These are phyloP conservation scores for Distichodus sexfasciatus DNA, from an alignment of 2,797 vertebrate species.

Conservation along the genomic window DNA sequence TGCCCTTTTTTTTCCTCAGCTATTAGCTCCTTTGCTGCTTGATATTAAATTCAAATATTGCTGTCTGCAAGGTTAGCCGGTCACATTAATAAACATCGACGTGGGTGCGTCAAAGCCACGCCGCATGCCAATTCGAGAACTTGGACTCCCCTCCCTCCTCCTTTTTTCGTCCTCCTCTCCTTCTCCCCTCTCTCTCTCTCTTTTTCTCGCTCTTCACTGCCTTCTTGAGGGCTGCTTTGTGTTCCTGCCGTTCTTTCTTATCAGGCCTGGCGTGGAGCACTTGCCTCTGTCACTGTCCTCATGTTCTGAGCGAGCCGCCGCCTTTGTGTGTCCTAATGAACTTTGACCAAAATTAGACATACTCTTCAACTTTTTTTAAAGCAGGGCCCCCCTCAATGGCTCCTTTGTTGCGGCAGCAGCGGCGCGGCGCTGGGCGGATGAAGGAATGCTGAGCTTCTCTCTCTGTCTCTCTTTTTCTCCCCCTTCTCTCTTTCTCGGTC, in stretches of 20 bases:
- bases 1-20: constrained; percentile 16
- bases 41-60: constrained; percentile 63
- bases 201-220: constrained; percentile 59
- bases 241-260: constrained; percentile 71
- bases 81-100: constrained; percentile 54
- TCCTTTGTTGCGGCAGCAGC: constrained; percentile 67
- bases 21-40: constrained; percentile 47
- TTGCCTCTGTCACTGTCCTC: constrained; percentile 78
- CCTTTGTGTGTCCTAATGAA: constrained; percentile 80
- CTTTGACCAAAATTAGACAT: constrained; percentile 84
- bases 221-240: constrained; percentile 74
- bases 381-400: constrained; percentile 73
- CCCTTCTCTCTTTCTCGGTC: constrained; percentile 48
- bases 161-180: constrained; percentile 41
- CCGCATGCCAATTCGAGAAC: constrained; percentile 54
- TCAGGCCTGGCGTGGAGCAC: constrained; percentile 72
- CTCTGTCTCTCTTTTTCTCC: constrained; percentile 65
- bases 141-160: constrained; percentile 55
- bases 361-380: constrained; percentile 80
- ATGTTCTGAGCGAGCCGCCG: constrained; percentile 74
- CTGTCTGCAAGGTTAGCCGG: constrained; percentile 44
- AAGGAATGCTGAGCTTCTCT: constrained; percentile 70
- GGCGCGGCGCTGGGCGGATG: constrained; percentile 51
- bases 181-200: constrained; percentile 48
- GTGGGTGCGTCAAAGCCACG: constrained; percentile 48